Evolutionary conservation across 2,888 invertebrate genomes (phyloP).

Genomic region (Macrophya alboannulata): DNA sequence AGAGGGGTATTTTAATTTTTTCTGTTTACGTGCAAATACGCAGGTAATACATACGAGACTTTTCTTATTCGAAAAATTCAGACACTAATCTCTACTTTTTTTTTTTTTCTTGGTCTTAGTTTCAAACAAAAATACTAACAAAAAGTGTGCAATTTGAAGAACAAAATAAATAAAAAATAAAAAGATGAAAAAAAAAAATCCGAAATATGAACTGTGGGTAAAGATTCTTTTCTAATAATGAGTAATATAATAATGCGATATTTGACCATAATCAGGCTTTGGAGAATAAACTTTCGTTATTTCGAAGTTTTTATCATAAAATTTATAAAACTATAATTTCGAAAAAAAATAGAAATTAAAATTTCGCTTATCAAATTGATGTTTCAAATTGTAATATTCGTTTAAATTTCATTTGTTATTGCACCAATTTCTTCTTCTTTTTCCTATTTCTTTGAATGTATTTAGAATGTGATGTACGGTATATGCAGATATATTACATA

Average conservation of each 20-base stretch:
- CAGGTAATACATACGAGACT: background rate
- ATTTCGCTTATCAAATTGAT: background rate
- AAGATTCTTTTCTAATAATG: slow-evolving; percentile 12
- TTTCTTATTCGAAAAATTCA: background rate
- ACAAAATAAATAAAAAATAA: background rate
- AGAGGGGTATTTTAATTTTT: background rate
- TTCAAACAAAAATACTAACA: slow-evolving; percentile 27
- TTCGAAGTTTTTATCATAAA: background rate
- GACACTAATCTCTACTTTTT: slow-evolving; percentile 32
- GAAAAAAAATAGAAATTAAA: background rate
- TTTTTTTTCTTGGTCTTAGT: background rate
- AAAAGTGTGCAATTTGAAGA: slow-evolving; percentile 43
- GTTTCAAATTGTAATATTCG: slow-evolving; percentile 8
- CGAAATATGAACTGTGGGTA: slow-evolving; percentile 19
- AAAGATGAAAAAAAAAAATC: background rate
- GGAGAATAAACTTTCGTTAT: background rate
- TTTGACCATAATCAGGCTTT: background rate
- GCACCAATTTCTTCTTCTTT: background rate
- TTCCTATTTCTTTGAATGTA: background rate
- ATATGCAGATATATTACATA: background rate
- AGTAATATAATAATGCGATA: slow-evolving; percentile 27
- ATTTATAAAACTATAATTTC: background rate
- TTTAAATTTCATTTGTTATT: background rate
- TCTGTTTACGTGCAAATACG: background rate
- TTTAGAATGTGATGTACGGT: background rate